Evolutionary conservation across 2,797 vertebrate species (phyloP).

Genomic region (Sorex maritimensis): DNA sequence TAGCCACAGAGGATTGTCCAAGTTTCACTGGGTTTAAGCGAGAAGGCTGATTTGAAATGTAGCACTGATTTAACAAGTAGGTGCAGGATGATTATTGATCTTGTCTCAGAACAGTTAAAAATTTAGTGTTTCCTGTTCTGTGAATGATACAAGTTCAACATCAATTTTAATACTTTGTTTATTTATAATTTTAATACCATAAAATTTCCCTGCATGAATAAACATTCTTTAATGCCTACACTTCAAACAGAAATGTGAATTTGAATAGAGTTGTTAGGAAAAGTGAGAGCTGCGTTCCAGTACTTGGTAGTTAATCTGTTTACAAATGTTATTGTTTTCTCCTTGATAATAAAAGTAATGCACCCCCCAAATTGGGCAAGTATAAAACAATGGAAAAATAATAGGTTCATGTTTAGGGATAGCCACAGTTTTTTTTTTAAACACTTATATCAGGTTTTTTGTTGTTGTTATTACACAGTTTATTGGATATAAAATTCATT

Average conservation of each 20-base stretch:
- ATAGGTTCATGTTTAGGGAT: background rate
- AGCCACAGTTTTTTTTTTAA: background rate
- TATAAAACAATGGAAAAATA: background rate
- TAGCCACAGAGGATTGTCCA: background rate
- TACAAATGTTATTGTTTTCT: background rate
- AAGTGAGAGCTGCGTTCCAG: background rate
- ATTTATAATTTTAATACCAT: slow-evolving; percentile 13
- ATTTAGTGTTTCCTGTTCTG: background rate
- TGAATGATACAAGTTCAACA: slow-evolving; percentile 1
- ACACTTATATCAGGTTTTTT: background rate
- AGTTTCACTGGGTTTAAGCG: background rate
- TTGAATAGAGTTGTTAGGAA: background rate
- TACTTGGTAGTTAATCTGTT: background rate
- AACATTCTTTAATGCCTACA: no score
- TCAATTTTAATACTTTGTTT: background rate
- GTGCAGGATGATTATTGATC: background rate
- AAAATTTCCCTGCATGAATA: background rate
- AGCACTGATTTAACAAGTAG: background rate
- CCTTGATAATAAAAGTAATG: slow-evolving; percentile 22
- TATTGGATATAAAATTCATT: background rate
- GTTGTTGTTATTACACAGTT: background rate
- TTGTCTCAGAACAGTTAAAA: slow-evolving; percentile 13
- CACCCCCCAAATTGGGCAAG: background rate
- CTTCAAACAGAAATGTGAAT: background rate
- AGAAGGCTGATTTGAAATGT: background rate